Base-by-base conservation (phyloP, 1,140 invertebrate species). In the Drusus annulatus region DNA sequence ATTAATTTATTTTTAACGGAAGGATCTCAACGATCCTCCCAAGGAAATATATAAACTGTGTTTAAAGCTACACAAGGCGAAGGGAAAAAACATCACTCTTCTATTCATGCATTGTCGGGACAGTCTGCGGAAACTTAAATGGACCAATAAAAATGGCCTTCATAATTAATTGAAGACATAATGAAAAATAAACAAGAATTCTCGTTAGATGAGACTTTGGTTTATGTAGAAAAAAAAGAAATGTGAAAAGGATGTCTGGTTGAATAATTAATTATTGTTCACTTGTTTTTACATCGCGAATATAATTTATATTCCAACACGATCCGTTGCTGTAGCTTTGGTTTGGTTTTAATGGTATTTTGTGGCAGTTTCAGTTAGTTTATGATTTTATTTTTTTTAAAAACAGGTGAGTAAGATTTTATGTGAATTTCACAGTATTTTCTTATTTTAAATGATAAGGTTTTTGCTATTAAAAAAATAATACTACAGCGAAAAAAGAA, bases 41-140 rank as follows among this genome's bases (percentile, higher is more conserved):
- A 8, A 54, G 73, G 62, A 80, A 71, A 80, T 80, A 80, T 77
- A 80, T 76, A 76, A 80, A 76, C 6, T 31, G n/a, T 45, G n/a
- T 50, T 50, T 69, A 69, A 7, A 69, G 21, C 13, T 45, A 45
- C 1, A 45, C 65, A 50, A 1, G 65, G 65, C 17, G 31, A 45
- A 69, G 36, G 16, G 65, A 69, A 69, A n/a, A 19, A 69, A n/a
- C 28, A 19, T 45, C 17, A 13, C 17, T 69, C 17, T 23, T 21
- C 23, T 51, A 69, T 45, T 50, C 21, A 63, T n/a, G 3, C 36
- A 51, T 69, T 21, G 17, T 45, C 17, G n/a, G 2, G 28, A 17
- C 36, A 50, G 15, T 36, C 2, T 69, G 31, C 65, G 65, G 23
- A 69, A 50, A 69, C 36, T 17, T 69, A 45, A 45, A 63, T 63